phyloP scores from a whole-genome alignment of 2,888 invertebrate genomes.

The Microdon myrmicae region DNA sequence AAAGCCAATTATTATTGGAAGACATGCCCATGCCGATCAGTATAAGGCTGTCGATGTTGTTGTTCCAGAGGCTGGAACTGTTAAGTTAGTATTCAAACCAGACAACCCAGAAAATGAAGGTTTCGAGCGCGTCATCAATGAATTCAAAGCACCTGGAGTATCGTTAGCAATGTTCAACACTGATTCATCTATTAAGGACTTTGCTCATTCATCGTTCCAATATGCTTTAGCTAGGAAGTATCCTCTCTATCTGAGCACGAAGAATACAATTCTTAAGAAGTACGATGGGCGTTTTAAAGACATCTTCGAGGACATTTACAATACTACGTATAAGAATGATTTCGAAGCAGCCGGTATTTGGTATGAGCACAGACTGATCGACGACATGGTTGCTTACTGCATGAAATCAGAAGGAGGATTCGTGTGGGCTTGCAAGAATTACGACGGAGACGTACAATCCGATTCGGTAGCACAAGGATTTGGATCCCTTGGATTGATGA shows the following conservation, averaged over 20 bases:
- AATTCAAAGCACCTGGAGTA: slow-evolving; percentile 88
- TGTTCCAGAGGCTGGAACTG: slow-evolving; percentile 88
- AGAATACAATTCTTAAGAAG: slow-evolving; percentile 95
- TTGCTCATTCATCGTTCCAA: slow-evolving; percentile 94
- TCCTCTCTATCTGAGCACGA: slow-evolving; percentile 94
- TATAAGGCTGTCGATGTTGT: slow-evolving; percentile 97
- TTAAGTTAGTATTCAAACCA: slow-evolving; percentile 86
- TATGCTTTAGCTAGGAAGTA: slow-evolving; percentile 86
- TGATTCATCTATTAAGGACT: slow-evolving; percentile 90
- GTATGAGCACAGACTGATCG: slow-evolving; percentile 98
- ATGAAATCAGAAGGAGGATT: slow-evolving; percentile 99
- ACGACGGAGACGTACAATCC: slow-evolving; percentile 98
- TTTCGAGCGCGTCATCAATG: slow-evolving; percentile 81
- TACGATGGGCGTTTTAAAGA: slow-evolving; percentile 98
- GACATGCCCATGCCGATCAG: slow-evolving; percentile 98
- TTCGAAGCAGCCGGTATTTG: slow-evolving; percentile 90
- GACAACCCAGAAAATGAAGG: slow-evolving; percentile 70
- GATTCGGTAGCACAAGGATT: slow-evolving; percentile 98
- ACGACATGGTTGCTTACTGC: slow-evolving; percentile 98
- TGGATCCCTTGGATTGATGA: slow-evolving; percentile 97
- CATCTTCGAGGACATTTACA: slow-evolving; percentile 95
- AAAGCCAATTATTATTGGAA: slow-evolving; percentile 96
- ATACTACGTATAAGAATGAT: slow-evolving; percentile 82
- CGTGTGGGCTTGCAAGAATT: slow-evolving; percentile 99
- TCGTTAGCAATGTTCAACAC: slow-evolving; percentile 97